phyloP scores from a whole-genome alignment of 2,888 invertebrate species.

The Clunio marinus region DNA sequence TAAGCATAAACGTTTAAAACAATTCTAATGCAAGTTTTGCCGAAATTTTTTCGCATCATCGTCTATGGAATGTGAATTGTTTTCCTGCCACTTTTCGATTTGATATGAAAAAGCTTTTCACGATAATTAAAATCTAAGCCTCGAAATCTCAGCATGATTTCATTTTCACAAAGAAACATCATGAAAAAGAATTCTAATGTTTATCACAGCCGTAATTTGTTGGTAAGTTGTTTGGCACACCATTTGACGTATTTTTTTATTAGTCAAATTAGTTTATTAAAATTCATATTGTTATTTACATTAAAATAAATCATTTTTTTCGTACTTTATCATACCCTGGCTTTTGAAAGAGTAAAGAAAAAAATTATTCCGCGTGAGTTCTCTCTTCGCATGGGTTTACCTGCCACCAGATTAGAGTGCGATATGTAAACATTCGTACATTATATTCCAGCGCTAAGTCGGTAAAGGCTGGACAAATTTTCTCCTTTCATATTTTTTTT shows the following conservation, averaged over 20 bases:
- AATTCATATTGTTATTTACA: conserved; percentile 36
- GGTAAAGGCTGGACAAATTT: conserved; percentile 28
- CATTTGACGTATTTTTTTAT: conserved; percentile 29
- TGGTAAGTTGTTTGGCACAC: not conserved
- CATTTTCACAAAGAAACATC: not conserved
- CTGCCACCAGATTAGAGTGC: conserved; percentile 23
- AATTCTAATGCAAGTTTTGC: not conserved
- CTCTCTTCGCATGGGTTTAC: conserved; percentile 23
- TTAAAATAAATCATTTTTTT: conserved; percentile 36
- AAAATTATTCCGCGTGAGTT: conserved; percentile 36
- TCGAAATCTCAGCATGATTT: conserved; percentile 1
- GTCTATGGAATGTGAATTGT: not conserved
- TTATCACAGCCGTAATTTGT: conserved; percentile 23
- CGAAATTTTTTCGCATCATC: not conserved
- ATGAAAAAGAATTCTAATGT: conserved; percentile 9
- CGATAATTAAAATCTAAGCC: conserved; percentile 21
- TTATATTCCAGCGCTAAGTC: not conserved
- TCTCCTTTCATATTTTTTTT: conserved; percentile 24
- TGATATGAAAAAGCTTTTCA: conserved; percentile 12
- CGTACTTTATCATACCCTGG: conserved; percentile 16
- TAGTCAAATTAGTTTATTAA: conserved; percentile 34
- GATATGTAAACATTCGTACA: conserved; percentile 36
- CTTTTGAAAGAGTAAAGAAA: not conserved
- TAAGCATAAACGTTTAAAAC: not conserved
- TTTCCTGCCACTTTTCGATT: no score